A percentile compares a stretch with the other conserved stretches of the same genome.
Conservation (phyloP, 2,797 vertebrate species). For the Leucoraja ocellata region DNA sequence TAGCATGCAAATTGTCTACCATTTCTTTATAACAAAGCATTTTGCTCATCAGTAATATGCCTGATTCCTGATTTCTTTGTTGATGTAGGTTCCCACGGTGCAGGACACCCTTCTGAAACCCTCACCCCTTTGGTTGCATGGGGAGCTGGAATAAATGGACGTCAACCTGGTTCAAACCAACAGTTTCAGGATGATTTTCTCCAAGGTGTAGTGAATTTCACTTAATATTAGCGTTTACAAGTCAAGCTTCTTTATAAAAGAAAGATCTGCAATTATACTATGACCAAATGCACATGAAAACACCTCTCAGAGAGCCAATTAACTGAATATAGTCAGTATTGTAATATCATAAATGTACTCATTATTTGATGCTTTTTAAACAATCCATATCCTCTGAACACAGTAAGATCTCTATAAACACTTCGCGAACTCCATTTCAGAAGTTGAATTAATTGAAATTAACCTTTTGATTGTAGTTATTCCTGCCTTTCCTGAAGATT, state of each 20-base stretch:
- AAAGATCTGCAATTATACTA: background rate
- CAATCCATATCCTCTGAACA: too few relatives aligned
- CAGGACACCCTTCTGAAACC: constrained; percentile 87
- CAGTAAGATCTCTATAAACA: background rate
- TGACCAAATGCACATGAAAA: too few relatives aligned
- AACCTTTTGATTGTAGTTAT: too few relatives aligned
- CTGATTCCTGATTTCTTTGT: background rate
- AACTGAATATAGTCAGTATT: background rate
- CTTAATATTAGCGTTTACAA: background rate
- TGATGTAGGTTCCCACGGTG: constrained; percentile 79
- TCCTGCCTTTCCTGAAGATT: too few relatives aligned
- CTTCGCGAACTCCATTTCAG: too few relatives aligned
- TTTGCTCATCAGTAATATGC: background rate
- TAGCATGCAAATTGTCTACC: too few relatives aligned
- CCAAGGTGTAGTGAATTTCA: constrained; percentile 64
- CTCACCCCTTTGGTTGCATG: constrained; percentile 84
- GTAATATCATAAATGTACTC: background rate
- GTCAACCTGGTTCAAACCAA: constrained; percentile 64
- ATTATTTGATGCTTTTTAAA: too few relatives aligned
- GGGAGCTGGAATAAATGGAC: constrained; percentile 81
- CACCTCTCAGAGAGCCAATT: background rate
- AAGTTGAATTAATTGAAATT: too few relatives aligned
- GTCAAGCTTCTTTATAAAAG: background rate
- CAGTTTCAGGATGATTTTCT: constrained; percentile 67
- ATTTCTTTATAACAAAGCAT: background rate